phyloP scores from a whole-genome alignment of 1,140 invertebrate genomes.

The Bicyclus anynana region DNA sequence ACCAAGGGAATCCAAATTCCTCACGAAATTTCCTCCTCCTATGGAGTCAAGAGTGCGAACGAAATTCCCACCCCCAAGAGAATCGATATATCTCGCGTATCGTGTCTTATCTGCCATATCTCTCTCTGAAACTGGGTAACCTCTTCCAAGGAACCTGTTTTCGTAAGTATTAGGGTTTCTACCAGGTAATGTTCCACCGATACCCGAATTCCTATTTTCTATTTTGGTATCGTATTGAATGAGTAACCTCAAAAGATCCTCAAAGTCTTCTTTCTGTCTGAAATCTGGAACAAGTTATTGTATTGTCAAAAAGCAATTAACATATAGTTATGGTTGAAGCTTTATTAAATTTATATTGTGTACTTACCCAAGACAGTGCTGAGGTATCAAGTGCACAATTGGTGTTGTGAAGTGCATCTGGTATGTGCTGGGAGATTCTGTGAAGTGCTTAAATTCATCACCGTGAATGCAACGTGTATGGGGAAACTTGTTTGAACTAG shows the following conservation, averaged over 20 bases:
- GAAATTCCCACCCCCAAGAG: constrained; percentile 65
- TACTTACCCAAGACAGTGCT: constrained; percentile 18
- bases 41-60: constrained; percentile 62
- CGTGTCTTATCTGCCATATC: constrained; percentile 43
- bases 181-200: constrained; percentile 40
- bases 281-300: constrained; percentile 49
- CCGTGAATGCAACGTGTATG: constrained; percentile 31
- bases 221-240: constrained; percentile 44
- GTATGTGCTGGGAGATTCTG: constrained; percentile 26
- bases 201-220: constrained; percentile 42
- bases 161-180: constrained; percentile 37
- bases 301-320: not conserved
- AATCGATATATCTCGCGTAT: constrained; percentile 66
- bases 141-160: constrained; percentile 30
- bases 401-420: constrained; percentile 19
- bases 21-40: constrained; percentile 65
- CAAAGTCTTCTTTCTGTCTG: constrained; percentile 50
- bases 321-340: not conserved
- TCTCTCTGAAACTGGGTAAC: constrained; percentile 35
- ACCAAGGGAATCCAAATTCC: constrained; percentile 61
- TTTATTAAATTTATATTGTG: not conserved
- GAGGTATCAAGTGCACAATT: constrained; percentile 12
- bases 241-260: constrained; percentile 51
- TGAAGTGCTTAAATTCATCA: constrained; percentile 50
- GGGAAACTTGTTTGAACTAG: constrained; percentile 14